Conservation (phyloP, 2,113 vertebrate species). For the Cettia cetti region DNA sequence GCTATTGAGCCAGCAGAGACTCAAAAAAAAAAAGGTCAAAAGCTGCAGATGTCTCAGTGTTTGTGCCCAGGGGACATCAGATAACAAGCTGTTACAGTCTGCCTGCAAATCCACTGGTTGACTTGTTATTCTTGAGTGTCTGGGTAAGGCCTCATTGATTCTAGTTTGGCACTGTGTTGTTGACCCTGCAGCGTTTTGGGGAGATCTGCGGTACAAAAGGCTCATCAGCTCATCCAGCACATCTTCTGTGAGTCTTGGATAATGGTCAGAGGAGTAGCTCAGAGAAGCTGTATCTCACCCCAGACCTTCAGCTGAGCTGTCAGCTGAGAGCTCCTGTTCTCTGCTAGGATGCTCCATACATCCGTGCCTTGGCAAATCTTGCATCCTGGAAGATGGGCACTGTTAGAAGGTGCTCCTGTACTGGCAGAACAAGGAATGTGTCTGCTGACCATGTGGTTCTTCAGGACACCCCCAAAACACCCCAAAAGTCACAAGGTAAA, state of each 20-base stretch:
- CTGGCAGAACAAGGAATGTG: background rate
- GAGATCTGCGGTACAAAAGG: background rate
- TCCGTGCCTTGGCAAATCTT: background rate
- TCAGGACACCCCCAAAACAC: background rate
- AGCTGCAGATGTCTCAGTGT: conserved; percentile 38
- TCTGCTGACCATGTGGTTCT: background rate
- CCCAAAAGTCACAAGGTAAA: background rate
- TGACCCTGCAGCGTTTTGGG: background rate
- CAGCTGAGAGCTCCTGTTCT: background rate
- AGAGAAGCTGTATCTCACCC: background rate
- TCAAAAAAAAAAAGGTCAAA: background rate
- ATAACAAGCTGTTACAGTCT: conserved; percentile 42
- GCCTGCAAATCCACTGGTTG: conserved; percentile 10
- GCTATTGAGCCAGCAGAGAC: background rate
- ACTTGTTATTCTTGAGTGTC: conserved; percentile 12
- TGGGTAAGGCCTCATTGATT: background rate
- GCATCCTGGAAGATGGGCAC: background rate
- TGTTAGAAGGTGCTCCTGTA: background rate
- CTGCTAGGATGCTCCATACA: background rate
- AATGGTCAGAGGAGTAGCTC: background rate
- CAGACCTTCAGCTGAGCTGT: background rate
- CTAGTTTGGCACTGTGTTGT: background rate
- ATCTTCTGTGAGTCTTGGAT: background rate
- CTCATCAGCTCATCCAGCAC: background rate
- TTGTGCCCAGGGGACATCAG: conserved; percentile 25